A percentile compares a stretch with the other conserved stretches of the same genome.
phyloP scores from a whole-genome alignment of 2,797 vertebrate genomes.

The Labeo calbasu region DNA sequence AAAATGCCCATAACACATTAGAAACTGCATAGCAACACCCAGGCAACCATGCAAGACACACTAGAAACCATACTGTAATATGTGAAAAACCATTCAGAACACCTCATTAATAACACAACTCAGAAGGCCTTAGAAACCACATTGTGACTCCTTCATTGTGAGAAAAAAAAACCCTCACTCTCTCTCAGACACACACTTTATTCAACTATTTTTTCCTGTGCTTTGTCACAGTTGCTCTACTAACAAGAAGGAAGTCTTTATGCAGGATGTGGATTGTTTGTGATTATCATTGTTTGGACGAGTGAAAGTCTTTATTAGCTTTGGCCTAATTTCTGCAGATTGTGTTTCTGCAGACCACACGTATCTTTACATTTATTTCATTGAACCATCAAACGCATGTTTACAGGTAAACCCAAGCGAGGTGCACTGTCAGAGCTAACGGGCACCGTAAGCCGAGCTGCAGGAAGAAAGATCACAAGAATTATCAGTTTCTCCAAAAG shows the following conservation, averaged over 20 bases:
- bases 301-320: conserved; percentile 24
- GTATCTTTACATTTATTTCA: background rate
- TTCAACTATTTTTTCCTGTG: background rate
- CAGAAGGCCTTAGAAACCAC: too few species aligned
- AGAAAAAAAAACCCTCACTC: background rate
- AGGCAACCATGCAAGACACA: too few species aligned
- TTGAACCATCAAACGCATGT: conserved; percentile 5
- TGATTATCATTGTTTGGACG: conserved; percentile 48
- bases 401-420: conserved; percentile 86
- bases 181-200: background rate
- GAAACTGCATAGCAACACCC: too few species aligned
- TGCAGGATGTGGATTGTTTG: conserved; percentile 17
- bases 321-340: conserved; percentile 47
- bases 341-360: conserved; percentile 1
- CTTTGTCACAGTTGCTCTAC: background rate
- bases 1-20: too few species aligned
- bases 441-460: conserved; percentile 91
- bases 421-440: conserved; percentile 92
- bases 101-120: too few species aligned
- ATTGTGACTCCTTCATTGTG: too few species aligned
- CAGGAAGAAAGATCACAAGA: conserved; percentile 93
- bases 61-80: too few species aligned
- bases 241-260: conserved; percentile 13
- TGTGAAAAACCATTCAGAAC: too few species aligned
- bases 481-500: conserved; percentile 98